phyloP scores from a whole-genome alignment of 2,113 vertebrate genomes.

The Mesocricetus auratus region DNA sequence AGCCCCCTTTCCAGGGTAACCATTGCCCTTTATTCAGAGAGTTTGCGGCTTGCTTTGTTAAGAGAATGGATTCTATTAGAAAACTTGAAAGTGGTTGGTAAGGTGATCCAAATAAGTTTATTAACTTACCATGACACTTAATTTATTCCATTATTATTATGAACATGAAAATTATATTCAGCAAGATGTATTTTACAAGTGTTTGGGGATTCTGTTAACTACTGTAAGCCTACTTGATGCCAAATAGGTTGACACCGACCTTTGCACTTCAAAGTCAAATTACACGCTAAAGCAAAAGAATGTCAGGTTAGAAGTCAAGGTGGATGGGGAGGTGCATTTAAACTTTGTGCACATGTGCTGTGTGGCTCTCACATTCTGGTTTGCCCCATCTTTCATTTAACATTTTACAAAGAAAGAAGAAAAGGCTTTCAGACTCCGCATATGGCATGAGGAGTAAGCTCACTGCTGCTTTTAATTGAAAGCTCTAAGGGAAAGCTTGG shows the following conservation, averaged over 20 bases:
- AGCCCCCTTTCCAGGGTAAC: not conserved
- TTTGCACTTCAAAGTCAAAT: not conserved
- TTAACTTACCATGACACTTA: slow-evolving; percentile 25
- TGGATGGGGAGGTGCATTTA: not conserved
- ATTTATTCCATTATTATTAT: slow-evolving; percentile 47
- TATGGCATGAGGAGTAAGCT: slow-evolving; percentile 43
- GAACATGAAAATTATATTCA: slow-evolving; percentile 32
- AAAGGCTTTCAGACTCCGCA: slow-evolving; percentile 67
- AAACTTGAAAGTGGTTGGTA: slow-evolving; percentile 30
- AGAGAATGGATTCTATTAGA: not conserved
- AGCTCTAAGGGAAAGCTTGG: slow-evolving; percentile 60
- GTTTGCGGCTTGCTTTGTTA: not conserved
- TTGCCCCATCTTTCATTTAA: slow-evolving; percentile 44
- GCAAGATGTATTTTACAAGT: slow-evolving; percentile 28
- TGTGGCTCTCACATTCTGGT: not conserved
- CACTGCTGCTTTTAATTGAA: slow-evolving; percentile 62
- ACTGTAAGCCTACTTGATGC: not conserved
- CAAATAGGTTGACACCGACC: not conserved
- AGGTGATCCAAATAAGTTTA: slow-evolving; percentile 56
- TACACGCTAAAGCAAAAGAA: not conserved
- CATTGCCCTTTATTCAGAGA: not conserved
- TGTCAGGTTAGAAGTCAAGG: not conserved
- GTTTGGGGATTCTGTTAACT: not conserved
- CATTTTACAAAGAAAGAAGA: slow-evolving; percentile 56
- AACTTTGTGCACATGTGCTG: not conserved